Evolutionary conservation across 1,140 invertebrate genomes (phyloP), one percentile per base, ranked within the genome.

Genomic region (Drosophila nigromelanica): DNA sequence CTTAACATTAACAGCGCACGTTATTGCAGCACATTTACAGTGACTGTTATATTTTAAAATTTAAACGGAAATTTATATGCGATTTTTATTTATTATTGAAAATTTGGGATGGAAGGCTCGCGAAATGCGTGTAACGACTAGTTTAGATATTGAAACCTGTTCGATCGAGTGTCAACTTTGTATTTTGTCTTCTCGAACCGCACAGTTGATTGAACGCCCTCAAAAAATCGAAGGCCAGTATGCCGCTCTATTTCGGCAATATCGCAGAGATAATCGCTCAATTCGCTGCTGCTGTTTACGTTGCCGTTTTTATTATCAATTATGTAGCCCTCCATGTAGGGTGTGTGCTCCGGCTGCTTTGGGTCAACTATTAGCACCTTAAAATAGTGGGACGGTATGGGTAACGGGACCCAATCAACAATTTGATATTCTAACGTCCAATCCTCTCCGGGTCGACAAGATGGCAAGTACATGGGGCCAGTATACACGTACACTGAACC

Each of bases 401-500:
- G 80, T 6, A 62, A 18, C 0, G 80, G 58, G 3, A 24, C 39
- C 77, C 73, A 71, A 33, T 74, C 60, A 24, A 55, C 33, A 27
- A 77, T 61, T 33, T 80, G 64, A 48, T 80, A 85, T 5, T 85
- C 79, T 37, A 85, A 52, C 2, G 45, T 48, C 64, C 76, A 85
- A 12, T 71, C 37, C n/a, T 40, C 39, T 3, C 18, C 18, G 3
- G 18, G 10, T 3, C 60, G 42, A 8, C 30, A 62, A 0, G 33
- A 11, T 1, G 80, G 80, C 35, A 64, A 56, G 24, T 77, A 85
- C 50, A 85, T 73, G 4, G 80, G 80, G 0, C 80, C 80, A 30
- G 81, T 86, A 58, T 85, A 85, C 7, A 70, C 35, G 21, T 85
- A 85, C 3, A 85, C 69, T 6, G 80, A 85, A 0, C 73, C 73